Percentiles rank a stretch among this genome's conserved stretches.
phyloP scores from a whole-genome alignment of 2,113 vertebrate genomes.

The Myocastor coypus region DNA sequence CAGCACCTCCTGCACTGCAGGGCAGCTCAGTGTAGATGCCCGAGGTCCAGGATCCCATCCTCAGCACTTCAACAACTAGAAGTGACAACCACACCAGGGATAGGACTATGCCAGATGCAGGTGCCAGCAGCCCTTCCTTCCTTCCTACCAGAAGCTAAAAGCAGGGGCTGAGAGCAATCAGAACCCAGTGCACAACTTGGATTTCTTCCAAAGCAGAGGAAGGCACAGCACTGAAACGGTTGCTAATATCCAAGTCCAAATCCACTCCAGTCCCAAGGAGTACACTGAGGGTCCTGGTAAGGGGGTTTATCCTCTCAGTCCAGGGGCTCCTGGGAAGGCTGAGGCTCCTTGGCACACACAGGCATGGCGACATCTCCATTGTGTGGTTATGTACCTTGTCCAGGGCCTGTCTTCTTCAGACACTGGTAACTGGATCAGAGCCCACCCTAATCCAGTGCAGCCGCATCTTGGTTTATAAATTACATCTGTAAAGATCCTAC shows the following conservation, averaged over 20 bases:
- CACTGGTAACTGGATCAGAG: neutral
- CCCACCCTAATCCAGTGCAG: neutral
- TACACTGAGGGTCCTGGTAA: neutral
- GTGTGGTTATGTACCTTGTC: neutral
- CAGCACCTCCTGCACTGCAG: neutral
- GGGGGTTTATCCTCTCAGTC: neutral
- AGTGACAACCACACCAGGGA: neutral
- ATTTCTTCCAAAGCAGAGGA: neutral
- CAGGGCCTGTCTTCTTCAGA: neutral
- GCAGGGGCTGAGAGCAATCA: neutral
- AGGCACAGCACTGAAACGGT: neutral
- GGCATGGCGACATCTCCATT: too few relatives aligned
- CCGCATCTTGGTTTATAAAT: neutral
- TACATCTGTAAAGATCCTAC: neutral
- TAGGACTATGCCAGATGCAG: neutral
- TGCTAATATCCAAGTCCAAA: neutral
- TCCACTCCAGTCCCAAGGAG: neutral
- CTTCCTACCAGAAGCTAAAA: neutral
- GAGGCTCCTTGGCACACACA: too few relatives aligned
- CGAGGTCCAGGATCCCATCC: neutral
- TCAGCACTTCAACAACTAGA: neutral
- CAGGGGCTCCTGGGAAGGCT: neutral
- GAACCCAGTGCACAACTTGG: neutral
- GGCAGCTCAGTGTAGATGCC: neutral
- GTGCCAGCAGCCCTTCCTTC: neutral